Conservation (phyloP, 2,113 vertebrate genomes). For the Eurypyga helias region DNA sequence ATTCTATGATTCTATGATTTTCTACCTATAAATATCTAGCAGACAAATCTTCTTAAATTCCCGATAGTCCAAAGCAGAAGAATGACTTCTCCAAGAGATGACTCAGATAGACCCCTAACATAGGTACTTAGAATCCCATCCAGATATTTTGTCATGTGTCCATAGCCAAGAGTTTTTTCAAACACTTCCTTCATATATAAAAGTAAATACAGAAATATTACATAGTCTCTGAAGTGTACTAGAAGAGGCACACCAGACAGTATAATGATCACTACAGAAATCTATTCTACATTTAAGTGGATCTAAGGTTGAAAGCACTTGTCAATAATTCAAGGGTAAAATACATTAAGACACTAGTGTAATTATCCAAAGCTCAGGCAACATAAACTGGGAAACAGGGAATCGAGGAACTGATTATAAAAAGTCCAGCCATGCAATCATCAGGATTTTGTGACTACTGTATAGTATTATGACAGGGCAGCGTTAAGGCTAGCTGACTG, state of each 20-base stretch:
- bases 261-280: slow-evolving; percentile 5
- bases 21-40: background rate
- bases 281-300: slow-evolving; percentile 26
- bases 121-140: background rate
- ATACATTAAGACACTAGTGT: slow-evolving; percentile 1
- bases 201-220: background rate
- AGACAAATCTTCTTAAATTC: background rate
- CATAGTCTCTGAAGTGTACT: background rate
- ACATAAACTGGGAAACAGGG: background rate
- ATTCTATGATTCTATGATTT: too few relatives aligned
- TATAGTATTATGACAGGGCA: background rate
- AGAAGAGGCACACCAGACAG: background rate
- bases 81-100: background rate
- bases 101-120: background rate
- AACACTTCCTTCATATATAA: background rate
- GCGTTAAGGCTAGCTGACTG: background rate
- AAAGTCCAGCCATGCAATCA: background rate
- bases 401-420: background rate
- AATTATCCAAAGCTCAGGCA: slow-evolving; percentile 26
- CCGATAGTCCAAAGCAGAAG: background rate
- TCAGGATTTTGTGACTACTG: background rate
- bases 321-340: slow-evolving; percentile 56
- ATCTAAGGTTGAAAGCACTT: slow-evolving; percentile 57
- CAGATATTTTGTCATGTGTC: background rate
- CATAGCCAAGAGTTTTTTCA: background rate